These are phyloP conservation scores for Petrolisthes cinctipes DNA, from an alignment of 2,888 invertebrate species.

Conservation along the genomic window DNA sequence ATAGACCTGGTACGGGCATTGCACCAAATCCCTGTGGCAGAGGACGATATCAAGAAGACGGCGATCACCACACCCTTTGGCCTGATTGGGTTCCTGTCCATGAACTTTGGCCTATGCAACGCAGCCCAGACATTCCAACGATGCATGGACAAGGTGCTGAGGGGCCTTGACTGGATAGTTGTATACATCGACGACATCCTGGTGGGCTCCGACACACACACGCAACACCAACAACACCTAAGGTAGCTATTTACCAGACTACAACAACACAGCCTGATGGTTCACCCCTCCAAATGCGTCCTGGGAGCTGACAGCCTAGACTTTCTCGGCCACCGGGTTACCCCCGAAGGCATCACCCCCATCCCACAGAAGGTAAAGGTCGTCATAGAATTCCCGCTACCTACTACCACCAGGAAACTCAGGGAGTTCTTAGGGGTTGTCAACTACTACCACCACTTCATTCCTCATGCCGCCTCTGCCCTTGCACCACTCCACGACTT, in stretches of 20 bases:
- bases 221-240: slow-evolving; percentile 26
- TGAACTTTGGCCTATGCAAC: slow-evolving; percentile 14
- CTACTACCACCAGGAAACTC: not conserved
- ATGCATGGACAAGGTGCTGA: not conserved
- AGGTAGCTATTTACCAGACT: not conserved
- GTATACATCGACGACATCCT: slow-evolving; percentile 23
- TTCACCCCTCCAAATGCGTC: not conserved
- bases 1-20: slow-evolving; percentile 19
- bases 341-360: not conserved
- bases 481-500: no score
- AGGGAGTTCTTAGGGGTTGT: not conserved
- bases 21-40: slow-evolving; percentile 21
- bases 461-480: no score
- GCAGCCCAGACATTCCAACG: not conserved
- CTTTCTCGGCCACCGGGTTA: not conserved
- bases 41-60: slow-evolving; percentile 6
- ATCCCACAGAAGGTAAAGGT: not conserved
- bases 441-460: not conserved
- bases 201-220: slow-evolving; percentile 17
- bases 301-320: not conserved
- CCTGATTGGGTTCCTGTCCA: slow-evolving; percentile 26
- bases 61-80: slow-evolving; percentile 39
- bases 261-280: not conserved
- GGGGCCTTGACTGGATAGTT: not conserved
- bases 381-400: not conserved